phyloP scores from a whole-genome alignment of 1,140 invertebrate species.

The Aphelenchoides fujianensis region DNA sequence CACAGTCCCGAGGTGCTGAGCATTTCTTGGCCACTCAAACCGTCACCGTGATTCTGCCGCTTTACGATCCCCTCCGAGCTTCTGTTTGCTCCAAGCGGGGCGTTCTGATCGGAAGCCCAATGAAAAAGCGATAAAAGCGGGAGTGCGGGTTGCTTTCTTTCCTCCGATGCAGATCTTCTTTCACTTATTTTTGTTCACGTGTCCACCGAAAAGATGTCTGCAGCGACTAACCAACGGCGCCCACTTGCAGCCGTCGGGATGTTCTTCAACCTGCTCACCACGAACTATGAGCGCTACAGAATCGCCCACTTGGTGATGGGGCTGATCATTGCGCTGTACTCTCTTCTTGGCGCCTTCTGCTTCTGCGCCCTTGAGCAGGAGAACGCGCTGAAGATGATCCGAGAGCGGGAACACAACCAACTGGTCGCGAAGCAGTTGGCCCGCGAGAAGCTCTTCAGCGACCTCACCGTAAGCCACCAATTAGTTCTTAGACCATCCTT shows the following conservation, averaged over 20 bases:
- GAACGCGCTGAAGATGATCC: constrained; percentile 26
- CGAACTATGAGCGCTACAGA: constrained; percentile 39
- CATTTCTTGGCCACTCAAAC: too few species aligned
- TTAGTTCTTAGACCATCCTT: too few species aligned
- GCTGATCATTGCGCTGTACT: constrained; percentile 32
- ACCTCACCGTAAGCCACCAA: too few species aligned
- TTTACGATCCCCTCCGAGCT: too few species aligned
- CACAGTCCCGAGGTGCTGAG: too few species aligned
- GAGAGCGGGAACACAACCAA: constrained; percentile 7
- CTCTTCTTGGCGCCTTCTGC: constrained; percentile 30
- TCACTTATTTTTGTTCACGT: too few species aligned
- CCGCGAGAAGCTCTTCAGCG: neutral
- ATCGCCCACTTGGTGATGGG: constrained; percentile 39
- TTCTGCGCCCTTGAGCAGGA: constrained; percentile 31
- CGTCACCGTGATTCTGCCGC: too few species aligned
- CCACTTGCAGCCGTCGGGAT: constrained; percentile 18
- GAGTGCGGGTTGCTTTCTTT: neutral
- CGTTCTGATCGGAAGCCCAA: too few species aligned
- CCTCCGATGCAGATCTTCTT: too few species aligned
- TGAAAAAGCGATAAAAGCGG: neutral
- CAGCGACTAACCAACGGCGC: too few species aligned
- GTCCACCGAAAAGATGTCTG: too few species aligned
- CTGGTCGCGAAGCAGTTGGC: constrained; percentile 6
- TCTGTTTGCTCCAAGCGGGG: too few species aligned
- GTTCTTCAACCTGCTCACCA: constrained; percentile 35